These are phyloP conservation scores for Montipora sp. DNA, from an alignment of 64 coral and sea anemone species.

Conservation along the genomic window DNA sequence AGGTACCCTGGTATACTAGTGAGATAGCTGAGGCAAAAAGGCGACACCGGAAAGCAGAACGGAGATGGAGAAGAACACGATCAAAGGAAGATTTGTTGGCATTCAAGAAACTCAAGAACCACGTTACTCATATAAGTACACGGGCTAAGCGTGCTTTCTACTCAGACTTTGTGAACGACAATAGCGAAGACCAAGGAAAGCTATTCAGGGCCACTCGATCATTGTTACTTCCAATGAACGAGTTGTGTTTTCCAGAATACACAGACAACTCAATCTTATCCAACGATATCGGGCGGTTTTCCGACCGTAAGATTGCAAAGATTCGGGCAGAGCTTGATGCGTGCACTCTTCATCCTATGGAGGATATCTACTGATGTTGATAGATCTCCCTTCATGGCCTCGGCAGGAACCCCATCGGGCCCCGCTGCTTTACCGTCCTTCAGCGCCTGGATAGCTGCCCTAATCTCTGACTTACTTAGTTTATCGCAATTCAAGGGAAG, in stretches of 20 bases:
- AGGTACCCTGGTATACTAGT: slow-evolving; percentile 25
- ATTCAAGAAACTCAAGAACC: slow-evolving; percentile 57
- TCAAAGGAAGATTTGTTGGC: slow-evolving; percentile 6
- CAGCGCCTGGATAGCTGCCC: no score
- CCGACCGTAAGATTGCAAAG: not conserved
- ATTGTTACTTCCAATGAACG: slow-evolving; percentile 13
- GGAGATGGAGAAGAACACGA: slow-evolving; percentile 10
- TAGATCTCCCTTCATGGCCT: no score
- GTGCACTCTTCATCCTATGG: not conserved
- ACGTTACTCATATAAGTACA: slow-evolving; percentile 36
- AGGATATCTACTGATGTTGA: no score
- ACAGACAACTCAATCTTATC: slow-evolving; percentile 15
- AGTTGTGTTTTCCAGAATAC: slow-evolving; percentile 37
- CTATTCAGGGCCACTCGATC: slow-evolving; percentile 40
- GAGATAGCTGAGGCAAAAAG: no score
- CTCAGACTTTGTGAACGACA: slow-evolving; percentile 32
- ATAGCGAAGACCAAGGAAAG: slow-evolving; percentile 50
- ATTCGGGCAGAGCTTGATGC: not conserved
- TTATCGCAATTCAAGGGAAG: no score
- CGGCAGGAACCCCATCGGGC: no score
- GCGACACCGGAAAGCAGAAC: slow-evolving; percentile 10
- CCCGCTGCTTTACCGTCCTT: no score
- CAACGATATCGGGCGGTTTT: slow-evolving; percentile 5
- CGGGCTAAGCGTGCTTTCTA: slow-evolving; percentile 14
- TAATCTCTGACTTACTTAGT: no score